A percentile compares a stretch with the other conserved stretches of the same genome.
Conservation (phyloP, 2,113 vertebrate species). For the Circaetus cinerascens region DNA sequence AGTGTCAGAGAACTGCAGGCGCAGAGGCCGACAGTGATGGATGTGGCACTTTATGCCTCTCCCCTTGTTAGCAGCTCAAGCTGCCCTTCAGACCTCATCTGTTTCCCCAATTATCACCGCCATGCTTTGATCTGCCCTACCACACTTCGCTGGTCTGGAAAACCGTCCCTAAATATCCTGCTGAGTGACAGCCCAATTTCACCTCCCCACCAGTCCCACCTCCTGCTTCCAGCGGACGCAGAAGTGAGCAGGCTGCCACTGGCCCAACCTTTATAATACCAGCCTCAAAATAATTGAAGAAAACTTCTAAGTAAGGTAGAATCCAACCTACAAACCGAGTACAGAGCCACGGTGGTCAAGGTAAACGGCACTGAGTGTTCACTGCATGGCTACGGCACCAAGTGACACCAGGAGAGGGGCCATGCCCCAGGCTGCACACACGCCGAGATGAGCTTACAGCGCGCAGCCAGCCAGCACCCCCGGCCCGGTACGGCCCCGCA, state of each 20-base stretch:
- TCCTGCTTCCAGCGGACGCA: not conserved
- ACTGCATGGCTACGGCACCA: not conserved
- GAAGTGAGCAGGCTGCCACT: not conserved
- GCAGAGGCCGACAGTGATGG: not conserved
- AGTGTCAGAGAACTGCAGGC: not conserved
- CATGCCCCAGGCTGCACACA: accelerated
- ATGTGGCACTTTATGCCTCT: not conserved
- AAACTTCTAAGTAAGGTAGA: not conserved
- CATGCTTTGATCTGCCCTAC: not conserved
- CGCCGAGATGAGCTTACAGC: accelerated
- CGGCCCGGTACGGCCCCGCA: accelerated
- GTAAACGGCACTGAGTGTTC: not conserved
- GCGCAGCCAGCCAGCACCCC: not conserved
- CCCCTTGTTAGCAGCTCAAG: not conserved
- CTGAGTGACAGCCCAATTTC: not conserved
- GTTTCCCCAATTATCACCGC: not conserved
- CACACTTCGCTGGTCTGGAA: not conserved
- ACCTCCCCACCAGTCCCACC: not conserved
- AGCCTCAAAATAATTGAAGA: not conserved
- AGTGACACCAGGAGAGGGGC: not conserved
- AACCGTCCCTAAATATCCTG: not conserved
- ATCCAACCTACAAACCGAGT: not conserved
- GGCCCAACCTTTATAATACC: not conserved
- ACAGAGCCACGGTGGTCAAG: not conserved
- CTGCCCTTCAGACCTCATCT: not conserved